Conservation (phyloP, 2,888 invertebrate species). For the Erynnis tages region DNA sequence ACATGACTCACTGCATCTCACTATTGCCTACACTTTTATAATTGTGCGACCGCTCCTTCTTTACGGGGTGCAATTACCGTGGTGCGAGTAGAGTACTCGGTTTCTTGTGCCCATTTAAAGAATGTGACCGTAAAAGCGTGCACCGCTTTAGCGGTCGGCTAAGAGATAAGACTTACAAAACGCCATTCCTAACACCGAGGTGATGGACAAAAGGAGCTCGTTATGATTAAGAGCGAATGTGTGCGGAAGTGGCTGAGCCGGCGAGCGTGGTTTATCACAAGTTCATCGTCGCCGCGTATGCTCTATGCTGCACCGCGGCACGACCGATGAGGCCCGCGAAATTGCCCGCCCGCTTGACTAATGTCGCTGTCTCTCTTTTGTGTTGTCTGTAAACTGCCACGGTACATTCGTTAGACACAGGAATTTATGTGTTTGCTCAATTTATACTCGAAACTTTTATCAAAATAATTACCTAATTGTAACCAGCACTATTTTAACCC, state of each 20-base stretch:
- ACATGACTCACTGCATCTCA: conserved; percentile 33
- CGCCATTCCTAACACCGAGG: neutral
- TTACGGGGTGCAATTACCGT: conserved; percentile 21
- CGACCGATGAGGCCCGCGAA: conserved; percentile 31
- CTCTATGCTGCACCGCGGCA: conserved; percentile 24
- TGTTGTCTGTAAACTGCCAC: conserved; percentile 23
- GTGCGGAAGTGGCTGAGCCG: conserved; percentile 37
- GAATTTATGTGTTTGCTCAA: conserved; percentile 19
- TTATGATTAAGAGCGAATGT: conserved; percentile 39
- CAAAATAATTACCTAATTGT: neutral
- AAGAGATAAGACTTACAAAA: neutral
- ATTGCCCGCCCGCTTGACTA: conserved; percentile 25
- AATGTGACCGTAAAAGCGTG: conserved; percentile 9
- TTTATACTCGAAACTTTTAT: conserved; percentile 6
- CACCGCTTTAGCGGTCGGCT: neutral
- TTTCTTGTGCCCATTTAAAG: conserved; percentile 22
- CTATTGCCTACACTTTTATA: conserved; percentile 28
- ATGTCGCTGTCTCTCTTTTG: conserved; percentile 25
- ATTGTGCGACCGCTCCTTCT: conserved; percentile 27
- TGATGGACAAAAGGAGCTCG: conserved; percentile 31
- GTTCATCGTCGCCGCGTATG: conserved; percentile 37
- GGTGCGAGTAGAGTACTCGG: conserved; percentile 9
- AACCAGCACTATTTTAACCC: too few species aligned
- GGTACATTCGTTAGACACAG: conserved; percentile 19
- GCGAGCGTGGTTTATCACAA: conserved; percentile 33